Evolutionary conservation across 1,140 invertebrate genomes (phyloP).

Genomic region (Chymomyza costata): DNA sequence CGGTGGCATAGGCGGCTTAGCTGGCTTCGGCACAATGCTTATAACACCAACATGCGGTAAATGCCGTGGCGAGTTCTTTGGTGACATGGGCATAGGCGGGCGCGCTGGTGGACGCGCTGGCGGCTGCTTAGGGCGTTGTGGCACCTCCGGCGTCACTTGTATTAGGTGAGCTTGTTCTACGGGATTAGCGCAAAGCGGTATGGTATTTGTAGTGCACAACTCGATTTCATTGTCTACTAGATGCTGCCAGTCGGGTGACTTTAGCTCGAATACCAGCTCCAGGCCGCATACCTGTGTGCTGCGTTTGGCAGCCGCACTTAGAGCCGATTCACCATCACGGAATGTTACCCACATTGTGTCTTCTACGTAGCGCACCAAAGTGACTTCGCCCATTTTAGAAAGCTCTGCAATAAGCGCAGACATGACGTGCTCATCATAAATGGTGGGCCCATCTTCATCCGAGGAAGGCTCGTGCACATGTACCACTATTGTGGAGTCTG

Average conservation of each 20-base stretch:
- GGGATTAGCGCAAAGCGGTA: slow-evolving; percentile 80
- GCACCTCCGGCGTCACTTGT: slow-evolving; percentile 76
- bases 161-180: slow-evolving; percentile 49
- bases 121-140: slow-evolving; percentile 78
- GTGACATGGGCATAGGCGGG: slow-evolving; percentile 78
- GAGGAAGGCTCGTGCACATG: slow-evolving; percentile 76
- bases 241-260: slow-evolving; percentile 89
- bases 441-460: slow-evolving; percentile 76
- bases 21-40: slow-evolving; percentile 65
- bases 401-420: slow-evolving; percentile 65
- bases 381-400: slow-evolving; percentile 81
- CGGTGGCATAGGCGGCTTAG: slow-evolving; percentile 76
- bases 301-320: slow-evolving; percentile 81
- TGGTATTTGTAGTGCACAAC: slow-evolving; percentile 88
- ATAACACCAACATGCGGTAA: slow-evolving; percentile 71
- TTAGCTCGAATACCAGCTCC: slow-evolving; percentile 84
- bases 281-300: slow-evolving; percentile 81
- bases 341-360: slow-evolving; percentile 93
- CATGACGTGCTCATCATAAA: slow-evolving; percentile 76
- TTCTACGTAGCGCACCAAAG: slow-evolving; percentile 93
- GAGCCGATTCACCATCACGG: slow-evolving; percentile 87
- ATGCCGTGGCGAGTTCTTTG: slow-evolving; percentile 74
- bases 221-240: slow-evolving; percentile 88
- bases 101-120: slow-evolving; percentile 77
- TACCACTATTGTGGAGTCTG: slow-evolving; percentile 95